Conservation (phyloP, 2,888 invertebrate genomes). For the Papilio protenor region DNA sequence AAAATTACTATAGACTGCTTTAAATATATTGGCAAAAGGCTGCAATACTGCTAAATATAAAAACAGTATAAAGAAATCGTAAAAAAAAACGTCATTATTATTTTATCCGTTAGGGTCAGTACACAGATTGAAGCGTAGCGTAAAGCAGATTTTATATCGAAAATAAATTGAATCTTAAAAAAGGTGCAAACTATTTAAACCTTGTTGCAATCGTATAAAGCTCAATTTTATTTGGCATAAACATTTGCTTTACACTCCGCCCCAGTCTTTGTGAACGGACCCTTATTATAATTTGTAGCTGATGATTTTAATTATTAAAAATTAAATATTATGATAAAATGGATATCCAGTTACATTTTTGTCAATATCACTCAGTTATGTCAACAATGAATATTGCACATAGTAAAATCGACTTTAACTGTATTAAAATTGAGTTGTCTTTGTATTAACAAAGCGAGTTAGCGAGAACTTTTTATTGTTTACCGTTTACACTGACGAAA, state of each 20-base stretch:
- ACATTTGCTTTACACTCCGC: too few species aligned
- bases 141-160: too few species aligned
- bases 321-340: neutral
- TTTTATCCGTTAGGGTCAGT: neutral
- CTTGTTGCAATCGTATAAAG: too few species aligned
- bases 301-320: conserved; percentile 9
- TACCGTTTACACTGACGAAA: neutral
- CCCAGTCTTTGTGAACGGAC: too few species aligned
- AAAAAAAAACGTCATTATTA: neutral
- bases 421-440: conserved; percentile 1
- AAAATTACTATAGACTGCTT: neutral
- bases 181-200: too few species aligned
- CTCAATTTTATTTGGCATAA: too few species aligned
- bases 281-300: conserved; percentile 19
- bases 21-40: neutral
- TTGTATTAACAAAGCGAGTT: conserved; percentile 7
- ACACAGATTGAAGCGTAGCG: too few species aligned
- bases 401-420: conserved; percentile 20
- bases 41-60: neutral
- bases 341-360: neutral
- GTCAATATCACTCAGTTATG: conserved; percentile 1
- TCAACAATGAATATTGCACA: conserved; percentile 20
- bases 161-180: too few species aligned
- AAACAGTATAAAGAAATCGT: neutral
- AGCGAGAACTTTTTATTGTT: conserved; percentile 3